Base-by-base conservation (phyloP, 2,888 invertebrate species). In the Cabera pusaria region DNA sequence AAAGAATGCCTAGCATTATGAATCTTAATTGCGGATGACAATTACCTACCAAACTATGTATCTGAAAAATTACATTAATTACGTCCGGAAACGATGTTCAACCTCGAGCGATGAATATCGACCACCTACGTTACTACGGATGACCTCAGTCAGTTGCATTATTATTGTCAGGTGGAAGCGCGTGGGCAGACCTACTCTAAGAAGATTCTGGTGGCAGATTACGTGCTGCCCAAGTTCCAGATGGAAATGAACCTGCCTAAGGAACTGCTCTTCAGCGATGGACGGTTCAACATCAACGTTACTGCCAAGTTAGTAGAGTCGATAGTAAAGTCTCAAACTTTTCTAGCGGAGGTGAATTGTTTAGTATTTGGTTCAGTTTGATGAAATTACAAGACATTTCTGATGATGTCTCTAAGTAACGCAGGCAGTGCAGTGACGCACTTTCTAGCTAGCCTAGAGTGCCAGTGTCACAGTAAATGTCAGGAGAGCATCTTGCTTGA, bases 161-260 rank as follows among this genome's bases (percentile, higher is more conserved):
- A 44, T 27, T 25, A 46, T 46, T 34, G 28, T 22, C 31, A 89
- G 85, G 87, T 85, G 52, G 87, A 87, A 46, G 70, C 72, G 5
- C 78, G 78, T 39, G 86, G 83, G 33, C 93, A 94, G 66, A 90
- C 77, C 5, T 93, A 93, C 66, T 90, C 92, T 38, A 94, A 95
- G 64, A 90, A 90, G 5, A 92, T 97, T 47, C 92, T 95, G 69
- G 96, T 98, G 3, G 96, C 97, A 3, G 96, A 97, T 79, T 97
- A 97, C 62, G 95, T 98, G 35, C 82, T 97, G 52, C 99, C 99
- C 0, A 98, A 98, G 71, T 99, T 98, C 78, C 93, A 97, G 66
- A 95, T 98, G 41, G 92, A 92, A 14, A 93, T 98, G 44, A 93
- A 95, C 50, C 91, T 97, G 16, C 95, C 96, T 0, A 92, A 94